Conservation (phyloP, 2,113 vertebrate genomes). For the Rhea pennata region DNA sequence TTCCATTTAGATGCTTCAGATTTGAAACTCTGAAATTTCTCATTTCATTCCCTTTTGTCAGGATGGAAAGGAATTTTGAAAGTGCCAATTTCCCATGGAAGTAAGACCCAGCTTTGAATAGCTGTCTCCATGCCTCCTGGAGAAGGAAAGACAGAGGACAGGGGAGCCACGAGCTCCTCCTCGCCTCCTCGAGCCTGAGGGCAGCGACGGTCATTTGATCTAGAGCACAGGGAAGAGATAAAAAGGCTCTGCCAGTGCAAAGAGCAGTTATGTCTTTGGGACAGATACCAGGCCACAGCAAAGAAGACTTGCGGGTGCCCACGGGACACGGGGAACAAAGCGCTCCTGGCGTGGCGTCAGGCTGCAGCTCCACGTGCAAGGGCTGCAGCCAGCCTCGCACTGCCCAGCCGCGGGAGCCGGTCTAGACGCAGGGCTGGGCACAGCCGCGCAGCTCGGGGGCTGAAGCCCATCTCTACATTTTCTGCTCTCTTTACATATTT, state of each 20-base stretch:
- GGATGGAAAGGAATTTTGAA: neutral
- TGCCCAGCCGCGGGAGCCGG: neutral
- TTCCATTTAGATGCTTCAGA: neutral
- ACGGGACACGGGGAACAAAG: neutral
- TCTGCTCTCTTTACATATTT: neutral
- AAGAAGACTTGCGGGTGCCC: neutral
- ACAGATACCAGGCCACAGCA: neutral
- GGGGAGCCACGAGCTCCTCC: neutral
- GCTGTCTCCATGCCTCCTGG: rapidly evolving
- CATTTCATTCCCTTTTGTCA: neutral
- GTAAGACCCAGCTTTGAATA: neutral
- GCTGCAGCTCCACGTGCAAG: neutral
- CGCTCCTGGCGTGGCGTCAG: rapidly evolving
- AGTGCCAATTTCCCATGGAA: neutral
- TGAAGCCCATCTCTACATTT: neutral
- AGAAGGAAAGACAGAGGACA: neutral
- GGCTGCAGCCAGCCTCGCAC: neutral
- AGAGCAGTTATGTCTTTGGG: neutral
- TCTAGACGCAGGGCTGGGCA: neutral
- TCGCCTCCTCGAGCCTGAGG: neutral
- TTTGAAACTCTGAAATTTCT: neutral
- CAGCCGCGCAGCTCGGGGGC: neutral
- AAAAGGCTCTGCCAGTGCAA: neutral
- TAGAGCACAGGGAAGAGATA: neutral
- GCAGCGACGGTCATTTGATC: neutral